These are phyloP conservation scores for Hemithea aestivaria DNA, from an alignment of 2,888 invertebrate genomes.

Conservation along the genomic window DNA sequence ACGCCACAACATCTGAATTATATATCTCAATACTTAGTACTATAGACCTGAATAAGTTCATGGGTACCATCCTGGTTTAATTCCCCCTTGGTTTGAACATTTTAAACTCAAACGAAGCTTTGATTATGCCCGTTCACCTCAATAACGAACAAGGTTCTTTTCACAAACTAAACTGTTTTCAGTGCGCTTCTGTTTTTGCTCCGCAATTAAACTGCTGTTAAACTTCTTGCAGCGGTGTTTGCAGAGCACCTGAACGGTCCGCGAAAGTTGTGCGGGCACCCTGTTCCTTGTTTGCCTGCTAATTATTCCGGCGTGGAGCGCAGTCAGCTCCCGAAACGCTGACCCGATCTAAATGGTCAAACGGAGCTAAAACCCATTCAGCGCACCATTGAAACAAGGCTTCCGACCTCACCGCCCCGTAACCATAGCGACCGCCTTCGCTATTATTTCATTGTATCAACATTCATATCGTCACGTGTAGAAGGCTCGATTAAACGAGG, in stretches of 20 bases:
- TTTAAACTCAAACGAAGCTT: constrained; percentile 46
- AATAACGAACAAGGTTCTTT: constrained; percentile 66
- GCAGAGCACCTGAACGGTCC: constrained; percentile 72
- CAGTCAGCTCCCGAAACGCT: constrained; percentile 67
- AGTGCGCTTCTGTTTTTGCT: constrained; percentile 72
- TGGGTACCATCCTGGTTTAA: constrained; percentile 32
- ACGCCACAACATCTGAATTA: too few species aligned
- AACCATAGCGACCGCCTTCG: constrained; percentile 68
- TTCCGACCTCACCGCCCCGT: constrained; percentile 56
- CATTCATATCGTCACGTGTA: constrained; percentile 73
- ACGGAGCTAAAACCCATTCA: constrained; percentile 65
- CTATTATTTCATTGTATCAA: constrained; percentile 75
- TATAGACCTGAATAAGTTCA: constrained; percentile 2
- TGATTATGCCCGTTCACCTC: constrained; percentile 48
- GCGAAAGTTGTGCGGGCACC: constrained; percentile 65
- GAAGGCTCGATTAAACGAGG: constrained; percentile 69
- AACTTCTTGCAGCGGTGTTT: constrained; percentile 76
- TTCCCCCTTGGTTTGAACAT: constrained; percentile 38
- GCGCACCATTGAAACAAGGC: constrained; percentile 57
- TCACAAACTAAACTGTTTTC: constrained; percentile 70
- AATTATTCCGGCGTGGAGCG: constrained; percentile 66
- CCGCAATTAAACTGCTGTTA: constrained; percentile 78
- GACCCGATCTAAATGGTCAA: constrained; percentile 69
- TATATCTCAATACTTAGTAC: too few species aligned
- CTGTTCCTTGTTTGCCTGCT: constrained; percentile 73